phyloP scores from a whole-genome alignment of 1,140 invertebrate species.

The Drosophila seguyi region DNA sequence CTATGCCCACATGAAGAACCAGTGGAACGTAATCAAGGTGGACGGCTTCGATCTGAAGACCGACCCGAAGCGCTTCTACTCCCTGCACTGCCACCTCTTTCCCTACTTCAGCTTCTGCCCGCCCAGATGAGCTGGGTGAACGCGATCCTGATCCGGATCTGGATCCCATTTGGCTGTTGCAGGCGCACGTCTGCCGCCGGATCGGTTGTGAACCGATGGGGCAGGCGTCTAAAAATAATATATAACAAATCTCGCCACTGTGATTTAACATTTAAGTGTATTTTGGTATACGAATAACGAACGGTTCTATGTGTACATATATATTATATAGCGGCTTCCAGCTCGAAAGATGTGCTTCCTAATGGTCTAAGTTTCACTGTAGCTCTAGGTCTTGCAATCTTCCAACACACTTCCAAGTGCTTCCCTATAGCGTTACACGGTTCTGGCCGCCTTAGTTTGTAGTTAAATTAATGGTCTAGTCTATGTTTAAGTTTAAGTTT shows the following conservation, averaged over 20 bases:
- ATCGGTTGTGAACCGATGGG: constrained; percentile 64
- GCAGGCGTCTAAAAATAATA: constrained; percentile 66
- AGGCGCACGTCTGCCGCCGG: constrained; percentile 58
- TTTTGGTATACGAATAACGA: constrained; percentile 40
- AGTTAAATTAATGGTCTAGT: constrained; percentile 82
- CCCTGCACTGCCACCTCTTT: constrained; percentile 94
- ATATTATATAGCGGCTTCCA: constrained; percentile 44
- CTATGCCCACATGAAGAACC: constrained; percentile 93
- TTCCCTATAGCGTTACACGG: constrained; percentile 61
- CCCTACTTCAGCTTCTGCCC: constrained; percentile 92
- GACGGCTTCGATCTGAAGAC: constrained; percentile 93
- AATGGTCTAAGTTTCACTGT: constrained; percentile 58
- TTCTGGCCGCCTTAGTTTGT: constrained; percentile 61
- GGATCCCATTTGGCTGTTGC: constrained; percentile 60
- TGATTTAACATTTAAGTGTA: constrained; percentile 75
- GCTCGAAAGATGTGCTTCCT: constrained; percentile 75
- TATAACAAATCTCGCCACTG: constrained; percentile 75
- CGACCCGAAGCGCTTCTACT: constrained; percentile 96
- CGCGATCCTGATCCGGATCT: neutral
- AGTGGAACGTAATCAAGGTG: constrained; percentile 95
- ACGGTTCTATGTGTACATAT: constrained; percentile 62
- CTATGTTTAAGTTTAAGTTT: constrained; percentile 60
- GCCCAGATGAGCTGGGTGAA: constrained; percentile 70
- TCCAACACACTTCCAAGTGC: constrained; percentile 76
- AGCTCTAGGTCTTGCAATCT: constrained; percentile 61